Percentiles rank a stretch among this genome's conserved stretches.
These are phyloP conservation scores for Drosophila dunni DNA, from an alignment of 1,140 invertebrate genomes.

Conservation along the genomic window DNA sequence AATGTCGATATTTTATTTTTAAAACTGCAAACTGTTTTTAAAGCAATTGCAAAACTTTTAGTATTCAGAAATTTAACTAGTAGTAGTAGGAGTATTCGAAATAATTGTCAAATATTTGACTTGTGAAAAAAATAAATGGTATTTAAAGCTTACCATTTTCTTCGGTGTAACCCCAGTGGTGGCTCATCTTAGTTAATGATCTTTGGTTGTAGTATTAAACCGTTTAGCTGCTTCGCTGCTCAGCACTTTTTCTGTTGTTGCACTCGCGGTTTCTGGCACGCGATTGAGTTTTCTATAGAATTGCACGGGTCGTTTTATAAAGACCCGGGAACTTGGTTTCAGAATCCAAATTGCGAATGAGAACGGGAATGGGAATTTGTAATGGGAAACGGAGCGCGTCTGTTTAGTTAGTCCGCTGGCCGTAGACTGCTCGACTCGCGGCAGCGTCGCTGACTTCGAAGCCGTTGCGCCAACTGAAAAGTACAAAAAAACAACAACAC, in stretches of 20 bases:
- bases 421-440: slow-evolving; percentile 68
- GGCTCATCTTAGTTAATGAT: slow-evolving; percentile 68
- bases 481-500: slow-evolving; percentile 29
- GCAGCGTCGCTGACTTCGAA: slow-evolving; percentile 62
- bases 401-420: slow-evolving; percentile 68
- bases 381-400: slow-evolving; percentile 46
- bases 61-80: too few species aligned
- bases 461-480: slow-evolving; percentile 44
- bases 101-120: background rate
- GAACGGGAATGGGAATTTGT: slow-evolving; percentile 17
- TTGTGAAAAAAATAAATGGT: slow-evolving; percentile 37
- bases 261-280: slow-evolving; percentile 58
- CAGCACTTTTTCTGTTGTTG: slow-evolving; percentile 35
- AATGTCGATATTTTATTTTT: too few species aligned
- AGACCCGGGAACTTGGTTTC: slow-evolving; percentile 24
- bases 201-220: slow-evolving; percentile 20
- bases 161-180: slow-evolving; percentile 81
- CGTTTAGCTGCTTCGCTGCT: background rate
- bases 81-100: too few species aligned
- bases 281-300: slow-evolving; percentile 54
- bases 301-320: slow-evolving; percentile 57
- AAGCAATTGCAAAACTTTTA: too few species aligned
- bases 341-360: background rate
- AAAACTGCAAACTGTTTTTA: too few species aligned
- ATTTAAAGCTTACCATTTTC: slow-evolving; percentile 74